Conservation (phyloP, 2,797 vertebrate genomes). For the Oreochromis grahami region DNA sequence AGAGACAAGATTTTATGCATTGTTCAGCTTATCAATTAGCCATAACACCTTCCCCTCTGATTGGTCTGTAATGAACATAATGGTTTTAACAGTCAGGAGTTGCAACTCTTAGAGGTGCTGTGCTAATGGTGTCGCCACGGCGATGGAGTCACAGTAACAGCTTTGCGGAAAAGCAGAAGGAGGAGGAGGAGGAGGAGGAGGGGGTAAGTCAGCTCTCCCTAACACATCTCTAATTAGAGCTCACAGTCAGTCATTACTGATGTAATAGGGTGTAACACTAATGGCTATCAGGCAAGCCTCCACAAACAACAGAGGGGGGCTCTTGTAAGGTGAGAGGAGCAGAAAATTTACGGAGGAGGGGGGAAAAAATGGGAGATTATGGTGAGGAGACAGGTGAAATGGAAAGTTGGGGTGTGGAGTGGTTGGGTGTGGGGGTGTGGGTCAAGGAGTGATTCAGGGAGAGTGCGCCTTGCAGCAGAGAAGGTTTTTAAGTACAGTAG, state of each 20-base stretch:
- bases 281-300: conserved; percentile 87
- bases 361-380: conserved; percentile 31
- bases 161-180: conserved; percentile 55
- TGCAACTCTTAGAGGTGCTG: conserved; percentile 95
- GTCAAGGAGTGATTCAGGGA: conserved; percentile 32
- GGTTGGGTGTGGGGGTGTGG: conserved; percentile 2
- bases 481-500: conserved; percentile 55
- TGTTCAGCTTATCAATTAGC: conserved; percentile 90
- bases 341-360: conserved; percentile 50
- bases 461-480: conserved; percentile 18
- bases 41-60: conserved; percentile 89
- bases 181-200: conserved; percentile 2
- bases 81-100: conserved; percentile 95
- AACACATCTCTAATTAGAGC: conserved; percentile 97
- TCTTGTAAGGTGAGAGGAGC: conserved; percentile 68
- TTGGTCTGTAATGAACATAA: conserved; percentile 93
- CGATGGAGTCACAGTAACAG: conserved; percentile 78
- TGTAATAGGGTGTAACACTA: conserved; percentile 92
- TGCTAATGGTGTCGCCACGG: conserved; percentile 92
- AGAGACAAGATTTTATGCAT: conserved; percentile 80
- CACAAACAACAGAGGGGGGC: conserved; percentile 76
- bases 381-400: conserved; percentile 46
- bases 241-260: conserved; percentile 90
- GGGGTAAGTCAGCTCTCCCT: conserved; percentile 87
- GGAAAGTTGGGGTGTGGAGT: conserved; percentile 38